Base-by-base conservation (phyloP, 2,888 invertebrate genomes). In the Epinotia bilunana region DNA sequence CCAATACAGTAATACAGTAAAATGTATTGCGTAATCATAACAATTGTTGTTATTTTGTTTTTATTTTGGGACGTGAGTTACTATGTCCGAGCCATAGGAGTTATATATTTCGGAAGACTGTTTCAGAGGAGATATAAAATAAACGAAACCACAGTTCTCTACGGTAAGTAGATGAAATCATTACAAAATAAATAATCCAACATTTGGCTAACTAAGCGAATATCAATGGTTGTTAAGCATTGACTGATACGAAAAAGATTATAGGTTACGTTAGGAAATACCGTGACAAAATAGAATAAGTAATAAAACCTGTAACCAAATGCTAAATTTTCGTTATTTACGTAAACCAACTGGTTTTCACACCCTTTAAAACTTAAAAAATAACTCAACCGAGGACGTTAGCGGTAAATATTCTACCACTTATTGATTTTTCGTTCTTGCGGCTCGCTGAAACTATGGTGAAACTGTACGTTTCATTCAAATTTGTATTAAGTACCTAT, bases 121-220 rank as follows among this genome's bases (percentile, higher is more conserved):
- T 75, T 75, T 71, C 74, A 75, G 39, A 75, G 61, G 53, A 65
- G 43, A 55, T 70, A n/a, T n/a, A 75, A 75, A 20, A 61, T 71
- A 33, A 70, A 71, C 20, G 74, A 75, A 53, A 71, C 74, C 43
- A 75, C 74, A 53, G 60, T 55, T 39, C 43, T 70, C 7, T 75
- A 75, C 60, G 74, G 74, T 71, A 65, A 39, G 71, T 58, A 18
- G 6, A 33, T 57, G 18, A 20, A 39, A 57, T 39, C 18, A 18
- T 67, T 16, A 55, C 12, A 6, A 49, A 64, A 33, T 67, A 65
- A 18, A 58, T 20, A 12, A 55, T 55, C 3, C 12, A 7, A 7
- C 7, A 55, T 13, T 46, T 46, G 13, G 46, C 46, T 2, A 13
- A 46, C 12, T 46, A 46, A 12, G 39, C 39, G 39, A 3, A 46